Base-by-base conservation (phyloP, 2,113 vertebrate genomes). In the Oncorhynchus tshawytscha region DNA sequence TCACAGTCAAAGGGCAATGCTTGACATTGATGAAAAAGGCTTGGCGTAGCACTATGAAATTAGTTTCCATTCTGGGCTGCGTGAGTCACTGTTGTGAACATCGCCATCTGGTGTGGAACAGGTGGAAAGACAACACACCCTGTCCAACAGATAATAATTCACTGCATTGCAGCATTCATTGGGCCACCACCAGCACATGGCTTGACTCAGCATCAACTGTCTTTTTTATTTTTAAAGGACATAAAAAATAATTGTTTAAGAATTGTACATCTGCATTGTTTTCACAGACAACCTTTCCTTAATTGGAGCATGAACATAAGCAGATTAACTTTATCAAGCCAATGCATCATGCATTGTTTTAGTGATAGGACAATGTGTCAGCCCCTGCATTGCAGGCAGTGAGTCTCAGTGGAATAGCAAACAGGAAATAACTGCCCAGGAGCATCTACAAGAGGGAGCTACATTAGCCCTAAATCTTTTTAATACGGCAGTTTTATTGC, bases 141-240 rank as follows among this genome's bases (percentile, higher is more conserved):
- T n/a, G 31, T 71, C 69, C 1, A 69, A 75, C 54, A 18, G 69
- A 70, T 59, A 76, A 79, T 82, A 69, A 86, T 74, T 87, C 87
- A 87, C 92, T 92, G 91, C 92, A 93, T 91, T 93, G 92, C 91
- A 93, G 91, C 88, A 87, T 20, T 68, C 69, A 87, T 20, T 77
- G 79, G n/a, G 73, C 75, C 57, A 7, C 68, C 73, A 72, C 70
- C 73, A 72, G 80, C 77, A 79, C 74, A 71, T 66, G 79, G 48
- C 81, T 82, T 67, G 64, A 81, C 79, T 60, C 1, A 22, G 16
- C 9, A 76, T 86, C 60, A 68, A 66, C 11, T 31, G 27, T 67
- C 78, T 72, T 83, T 81, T 82, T 79, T 78, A 0, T 24, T 51
- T 27, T 1, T 20, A 1, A 57, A 54, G 24, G 4, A 39, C 62